Conservation (phyloP, 23 tunicate species). For the Oikopleura albicans region DNA sequence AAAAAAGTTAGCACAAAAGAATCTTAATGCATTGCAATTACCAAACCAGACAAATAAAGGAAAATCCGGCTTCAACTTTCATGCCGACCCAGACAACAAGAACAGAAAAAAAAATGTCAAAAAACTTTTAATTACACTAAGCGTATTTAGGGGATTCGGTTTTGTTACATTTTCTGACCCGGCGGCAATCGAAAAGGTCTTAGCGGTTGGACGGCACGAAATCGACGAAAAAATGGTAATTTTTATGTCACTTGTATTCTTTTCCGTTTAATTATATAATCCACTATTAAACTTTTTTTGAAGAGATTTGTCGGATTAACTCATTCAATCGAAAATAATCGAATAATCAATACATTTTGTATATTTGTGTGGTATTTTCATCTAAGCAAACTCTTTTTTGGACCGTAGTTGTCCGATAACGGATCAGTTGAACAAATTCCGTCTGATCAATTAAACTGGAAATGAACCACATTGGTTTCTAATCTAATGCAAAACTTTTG, state of each 20-base stretch:
- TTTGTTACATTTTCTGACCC: slow-evolving; percentile 74
- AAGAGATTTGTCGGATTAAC: neutral
- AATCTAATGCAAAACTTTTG: neutral
- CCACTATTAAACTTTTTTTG: neutral
- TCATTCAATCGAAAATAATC: slow-evolving; percentile 1
- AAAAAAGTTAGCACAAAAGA: no score
- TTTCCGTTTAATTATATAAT: neutral
- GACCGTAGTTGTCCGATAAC: no score
- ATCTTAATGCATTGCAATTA: no score
- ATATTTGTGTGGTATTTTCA: no score
- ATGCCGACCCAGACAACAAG: no score
- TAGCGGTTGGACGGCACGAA: slow-evolving; percentile 30
- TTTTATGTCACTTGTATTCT: neutral
- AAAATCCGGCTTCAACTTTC: no score
- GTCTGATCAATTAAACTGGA: neutral
- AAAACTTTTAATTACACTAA: no score
- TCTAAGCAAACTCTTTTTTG: no score
- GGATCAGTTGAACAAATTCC: no score
- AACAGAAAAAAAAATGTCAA: no score
- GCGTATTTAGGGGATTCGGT: slow-evolving; percentile 77
- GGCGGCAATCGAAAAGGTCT: slow-evolving; percentile 44
- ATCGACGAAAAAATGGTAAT: slow-evolving; percentile 74
- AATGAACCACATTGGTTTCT: neutral
- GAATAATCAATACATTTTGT: neutral
- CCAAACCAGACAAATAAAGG: no score